Evolutionary conservation across 2,797 vertebrate genomes (phyloP), one percentile per base, ranked within the genome.

Genomic region (Thamnophis elegans): DNA sequence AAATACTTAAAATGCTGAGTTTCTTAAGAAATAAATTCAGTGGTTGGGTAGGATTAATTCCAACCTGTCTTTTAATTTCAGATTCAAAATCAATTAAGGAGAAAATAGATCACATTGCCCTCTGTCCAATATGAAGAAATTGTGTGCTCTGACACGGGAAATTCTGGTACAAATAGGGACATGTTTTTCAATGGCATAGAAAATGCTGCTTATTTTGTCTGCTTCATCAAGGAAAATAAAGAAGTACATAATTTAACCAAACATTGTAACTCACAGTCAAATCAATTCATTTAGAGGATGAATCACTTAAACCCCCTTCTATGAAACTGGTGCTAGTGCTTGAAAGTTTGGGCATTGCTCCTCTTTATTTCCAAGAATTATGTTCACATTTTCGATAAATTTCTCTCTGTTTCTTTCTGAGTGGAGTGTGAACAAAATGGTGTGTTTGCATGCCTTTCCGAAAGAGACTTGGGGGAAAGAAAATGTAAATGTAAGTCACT

Each of bases 91-190:
- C 94, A 93, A 95, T 96, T 96, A 97, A 97, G 92, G 88, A 94
- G 96, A 95, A 97, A 92, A 85, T 96, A 96, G 96, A 96, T 96
- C 94, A 97, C 97, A 96, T 95, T 96, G 94, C 96, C 96, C 93
- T 94, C 92, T 96, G 93, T 94, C 93, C 96, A 91, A 91, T 94
- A 93, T 95, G 93, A 95, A 97, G 89, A 93, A 94, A 86, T 93
- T 96, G 87, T 93, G 92, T 95, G 93, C 86, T 88, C 90, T 92
- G 94, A 92, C 88, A 90, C 56, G 47, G 73, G 73, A 25, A 47
- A 82, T 25, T 82, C 73, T 82, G 36, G 10, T 82, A 25, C 96
- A 96, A 96, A 96, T 93, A 95, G 92, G 93, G 93, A 94, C 95
- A 65, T 95, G 93, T 96, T 96, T 96, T 96, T 96, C 94, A 95